Conservation (phyloP, 2,888 invertebrate species). For the Cylindroiulus punctatus region DNA sequence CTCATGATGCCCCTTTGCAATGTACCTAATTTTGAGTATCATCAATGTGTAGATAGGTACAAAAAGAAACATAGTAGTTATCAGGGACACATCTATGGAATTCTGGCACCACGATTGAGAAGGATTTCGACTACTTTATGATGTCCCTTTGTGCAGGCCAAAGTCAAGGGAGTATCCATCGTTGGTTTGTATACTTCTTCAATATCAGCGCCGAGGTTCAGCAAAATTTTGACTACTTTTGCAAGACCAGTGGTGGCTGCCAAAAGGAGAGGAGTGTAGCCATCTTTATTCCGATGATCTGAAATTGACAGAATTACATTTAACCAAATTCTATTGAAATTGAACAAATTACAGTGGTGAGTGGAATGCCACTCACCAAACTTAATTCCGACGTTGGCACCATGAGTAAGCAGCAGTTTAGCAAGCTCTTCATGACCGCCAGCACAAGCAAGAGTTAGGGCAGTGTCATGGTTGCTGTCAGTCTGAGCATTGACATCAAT, state of each 20-base stretch:
- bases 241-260: constrained; percentile 97
- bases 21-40: no score
- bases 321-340: no score
- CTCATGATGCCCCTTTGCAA: no score
- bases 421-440: constrained; percentile 97
- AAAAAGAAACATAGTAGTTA: no score
- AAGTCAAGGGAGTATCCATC: constrained; percentile 96
- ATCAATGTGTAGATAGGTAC: no score
- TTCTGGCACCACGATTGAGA: constrained; percentile 86
- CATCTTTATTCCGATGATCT: constrained; percentile 98
- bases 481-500: constrained; percentile 95
- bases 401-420: constrained; percentile 86
- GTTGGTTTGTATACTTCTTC: constrained; percentile 99
- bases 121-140: constrained; percentile 94
- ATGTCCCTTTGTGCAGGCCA: constrained; percentile 96
- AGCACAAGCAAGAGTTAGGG: constrained; percentile 95
- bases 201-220: constrained; percentile 95
- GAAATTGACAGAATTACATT: not conserved
- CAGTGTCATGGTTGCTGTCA: constrained; percentile 98
- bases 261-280: constrained; percentile 95
- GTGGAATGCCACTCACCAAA: constrained; percentile 42
- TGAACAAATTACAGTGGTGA: not conserved
- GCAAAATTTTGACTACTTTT: constrained; percentile 88
- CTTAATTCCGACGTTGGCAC: constrained; percentile 81
- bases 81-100: no score